Base-by-base conservation (phyloP, 37 sponge, comb jelly and placozoan genomes). In the Aphrocallistes beatrix region DNA sequence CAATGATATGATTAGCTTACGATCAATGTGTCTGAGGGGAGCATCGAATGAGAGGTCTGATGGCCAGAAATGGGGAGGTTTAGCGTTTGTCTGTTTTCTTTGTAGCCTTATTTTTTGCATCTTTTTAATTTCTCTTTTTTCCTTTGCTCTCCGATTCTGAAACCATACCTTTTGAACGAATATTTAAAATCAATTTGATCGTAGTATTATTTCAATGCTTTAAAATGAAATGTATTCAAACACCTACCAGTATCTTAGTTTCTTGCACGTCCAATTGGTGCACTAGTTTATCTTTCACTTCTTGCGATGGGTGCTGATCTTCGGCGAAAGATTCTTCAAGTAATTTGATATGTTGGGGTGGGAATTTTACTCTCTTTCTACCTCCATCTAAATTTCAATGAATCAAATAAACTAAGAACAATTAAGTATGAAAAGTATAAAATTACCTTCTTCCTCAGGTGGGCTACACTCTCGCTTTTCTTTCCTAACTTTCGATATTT, bases 61-160 rank as follows among this genome's bases (percentile, higher is more conserved):
- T 60, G 75, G 75, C 75, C 75, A 60, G 75, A 19, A 60, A 60
- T 19, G 34, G n/a, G 75, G 75, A 25, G 75, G 75, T 13, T 60
- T 60, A 6, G 75, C 10, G n/a, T 60, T 30, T 3, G n/a, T 60
- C n/a, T 60, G 75, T 60, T 60, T 60, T 60, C 75, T 60, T 32
- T 25, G 10, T 8, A 25, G 25, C n/a, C 75, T 60, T 19, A 60
- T 60, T 60, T 28, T 60, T 32, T 60, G 75, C 25, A 60, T 19
- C 34, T 13, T 60, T 13, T 60, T 60, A 8, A 30, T 60, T 13
- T 60, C 75, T 60, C 75, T 60, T 28, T 60, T 60, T 60, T 60
- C 75, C 75, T 60, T 60, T 19, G 75, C 75, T 60, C 75, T 21
- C 28, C 75, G 75, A 60, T 60, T 60, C n/a, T 60, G 75, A 13